A percentile compares a stretch with the other conserved stretches of the same genome.
Conservation (phyloP, 1,140 invertebrate species). For the Lycorma delicatula region DNA sequence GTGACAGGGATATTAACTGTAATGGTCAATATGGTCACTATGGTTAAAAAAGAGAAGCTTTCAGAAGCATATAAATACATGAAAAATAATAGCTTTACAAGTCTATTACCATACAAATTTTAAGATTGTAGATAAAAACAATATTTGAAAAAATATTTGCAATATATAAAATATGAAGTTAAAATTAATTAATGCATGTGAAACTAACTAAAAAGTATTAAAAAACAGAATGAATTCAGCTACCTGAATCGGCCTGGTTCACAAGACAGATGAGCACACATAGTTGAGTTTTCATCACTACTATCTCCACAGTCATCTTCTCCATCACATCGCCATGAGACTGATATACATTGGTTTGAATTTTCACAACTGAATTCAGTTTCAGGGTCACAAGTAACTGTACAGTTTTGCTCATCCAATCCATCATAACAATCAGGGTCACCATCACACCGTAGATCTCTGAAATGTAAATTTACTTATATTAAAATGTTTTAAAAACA, state of each 20-base stretch:
- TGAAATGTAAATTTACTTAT: conserved; percentile 27
- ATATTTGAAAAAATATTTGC: too few species aligned
- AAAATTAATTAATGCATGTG: too few species aligned
- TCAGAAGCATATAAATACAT: too few species aligned
- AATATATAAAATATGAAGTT: too few species aligned
- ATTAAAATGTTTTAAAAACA: not conserved
- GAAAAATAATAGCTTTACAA: too few species aligned
- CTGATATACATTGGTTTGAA: conserved; percentile 45
- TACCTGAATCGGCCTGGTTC: conserved; percentile 30
- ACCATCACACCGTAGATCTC: conserved; percentile 51
- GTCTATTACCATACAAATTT: too few species aligned
- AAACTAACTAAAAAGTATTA: too few species aligned
- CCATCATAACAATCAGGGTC: conserved; percentile 52
- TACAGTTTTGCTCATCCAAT: conserved; percentile 50
- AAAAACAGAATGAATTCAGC: too few species aligned
- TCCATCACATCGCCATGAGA: conserved; percentile 57
- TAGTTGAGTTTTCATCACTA: conserved; percentile 48
- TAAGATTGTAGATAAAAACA: too few species aligned
- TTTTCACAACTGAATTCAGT: conserved; percentile 21
- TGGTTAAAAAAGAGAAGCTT: too few species aligned
- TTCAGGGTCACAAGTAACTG: not conserved
- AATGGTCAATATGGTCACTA: too few species aligned
- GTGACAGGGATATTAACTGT: too few species aligned
- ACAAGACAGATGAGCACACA: conserved; percentile 35
- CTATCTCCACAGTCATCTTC: conserved; percentile 60